Conservation (phyloP, 2,113 vertebrate species). For the Campylomormyrus tamandua region DNA sequence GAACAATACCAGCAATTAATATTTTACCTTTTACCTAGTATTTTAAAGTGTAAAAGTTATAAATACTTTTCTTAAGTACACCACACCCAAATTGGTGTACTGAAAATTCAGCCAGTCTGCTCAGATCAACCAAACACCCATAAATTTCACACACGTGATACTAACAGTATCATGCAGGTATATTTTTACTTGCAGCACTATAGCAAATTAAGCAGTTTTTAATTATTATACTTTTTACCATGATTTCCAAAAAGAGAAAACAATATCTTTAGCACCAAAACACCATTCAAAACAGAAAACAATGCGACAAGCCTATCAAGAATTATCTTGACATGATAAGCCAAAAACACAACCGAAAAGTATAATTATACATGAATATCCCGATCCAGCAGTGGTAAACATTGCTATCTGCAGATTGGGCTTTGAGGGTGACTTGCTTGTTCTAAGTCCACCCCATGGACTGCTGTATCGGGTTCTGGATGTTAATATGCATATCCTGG, state of each 20-base stretch:
- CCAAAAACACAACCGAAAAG: slow-evolving; percentile 4
- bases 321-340: not conserved
- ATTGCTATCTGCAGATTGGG: not conserved
- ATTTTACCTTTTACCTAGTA: not conserved
- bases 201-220: not conserved
- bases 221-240: not conserved
- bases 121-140: not conserved
- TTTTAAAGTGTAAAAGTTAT: slow-evolving; percentile 1
- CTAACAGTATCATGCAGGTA: not conserved
- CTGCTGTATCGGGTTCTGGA: not conserved
- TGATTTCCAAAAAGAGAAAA: slow-evolving; percentile 5
- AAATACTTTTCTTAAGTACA: slow-evolving; percentile 13
- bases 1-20: not conserved
- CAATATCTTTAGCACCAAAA: not conserved
- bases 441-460: not conserved
- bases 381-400: not conserved
- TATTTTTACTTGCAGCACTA: not conserved
- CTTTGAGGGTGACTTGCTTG: not conserved
- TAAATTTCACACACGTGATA: not conserved
- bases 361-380: not conserved
- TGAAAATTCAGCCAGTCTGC: slow-evolving; percentile 10
- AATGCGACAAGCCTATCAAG: not conserved
- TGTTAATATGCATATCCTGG: not conserved
- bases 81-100: slow-evolving; percentile 27
- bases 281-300: not conserved